phyloP scores from a whole-genome alignment of 2,797 vertebrate species.

The Cetoscarus ocellatus region DNA sequence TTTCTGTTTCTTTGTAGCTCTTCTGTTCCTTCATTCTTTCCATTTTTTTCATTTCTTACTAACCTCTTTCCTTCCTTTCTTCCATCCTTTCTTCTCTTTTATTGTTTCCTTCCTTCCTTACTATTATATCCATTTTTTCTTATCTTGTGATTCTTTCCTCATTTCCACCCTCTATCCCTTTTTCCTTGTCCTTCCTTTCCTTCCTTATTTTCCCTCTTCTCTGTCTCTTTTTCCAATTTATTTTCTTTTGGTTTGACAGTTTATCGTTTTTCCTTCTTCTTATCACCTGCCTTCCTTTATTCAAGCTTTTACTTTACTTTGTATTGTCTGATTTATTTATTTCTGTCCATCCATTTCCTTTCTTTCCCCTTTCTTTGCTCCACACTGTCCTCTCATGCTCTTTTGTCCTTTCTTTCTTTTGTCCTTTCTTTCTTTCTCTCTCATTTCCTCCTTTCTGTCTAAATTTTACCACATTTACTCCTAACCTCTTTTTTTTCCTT shows the following conservation, averaged over 20 bases:
- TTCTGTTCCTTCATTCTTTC: too few relatives aligned
- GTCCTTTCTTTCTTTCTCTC: background rate
- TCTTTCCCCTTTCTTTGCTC: too few relatives aligned
- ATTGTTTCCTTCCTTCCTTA: too few relatives aligned
- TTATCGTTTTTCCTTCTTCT: too few relatives aligned
- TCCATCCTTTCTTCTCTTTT: too few relatives aligned
- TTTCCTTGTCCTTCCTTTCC: background rate
- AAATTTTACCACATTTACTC: too few relatives aligned
- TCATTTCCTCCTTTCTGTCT: background rate
- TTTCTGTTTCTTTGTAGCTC: too few relatives aligned
- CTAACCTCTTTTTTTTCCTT: background rate
- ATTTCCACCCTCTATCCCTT: background rate
- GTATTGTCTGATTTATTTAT: background rate
- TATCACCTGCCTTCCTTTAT: background rate
- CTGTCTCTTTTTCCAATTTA: background rate
- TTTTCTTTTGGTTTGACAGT: too few relatives aligned
- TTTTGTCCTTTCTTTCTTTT: background rate
- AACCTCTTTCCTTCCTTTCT: too few relatives aligned
- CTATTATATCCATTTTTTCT: too few relatives aligned
- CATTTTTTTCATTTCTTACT: too few relatives aligned
- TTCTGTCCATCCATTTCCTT: background rate
- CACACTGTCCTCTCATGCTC: background rate
- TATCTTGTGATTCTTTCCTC: background rate
- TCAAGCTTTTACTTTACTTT: background rate
- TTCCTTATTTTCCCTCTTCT: too few relatives aligned